Conservation (phyloP, 2,113 vertebrate species). For the Ellobius talpinus region DNA sequence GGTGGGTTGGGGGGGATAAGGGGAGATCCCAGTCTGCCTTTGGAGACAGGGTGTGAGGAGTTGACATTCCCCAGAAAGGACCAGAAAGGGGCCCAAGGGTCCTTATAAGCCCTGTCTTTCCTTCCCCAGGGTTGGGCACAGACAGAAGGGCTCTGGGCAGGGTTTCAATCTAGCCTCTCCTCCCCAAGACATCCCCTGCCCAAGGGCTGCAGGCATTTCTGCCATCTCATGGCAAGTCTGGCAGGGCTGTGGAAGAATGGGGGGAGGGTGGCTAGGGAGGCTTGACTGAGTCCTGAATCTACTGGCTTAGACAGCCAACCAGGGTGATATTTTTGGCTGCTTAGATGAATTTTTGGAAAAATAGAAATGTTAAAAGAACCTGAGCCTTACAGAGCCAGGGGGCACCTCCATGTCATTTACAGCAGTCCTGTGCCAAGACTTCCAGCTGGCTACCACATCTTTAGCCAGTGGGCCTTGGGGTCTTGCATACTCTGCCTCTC, state of each 20-base stretch:
- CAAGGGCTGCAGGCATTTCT: background rate
- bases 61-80: background rate
- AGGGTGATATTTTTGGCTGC: slow-evolving; percentile 72
- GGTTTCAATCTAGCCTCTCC: background rate
- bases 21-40: background rate
- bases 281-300: slow-evolving; percentile 58
- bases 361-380: slow-evolving; percentile 73
- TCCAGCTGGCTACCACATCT: background rate
- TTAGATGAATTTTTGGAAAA: slow-evolving; percentile 69
- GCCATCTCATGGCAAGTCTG: background rate
- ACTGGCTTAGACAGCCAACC: slow-evolving; percentile 56
- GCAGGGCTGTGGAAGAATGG: background rate
- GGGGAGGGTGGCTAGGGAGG: background rate
- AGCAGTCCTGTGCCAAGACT: slow-evolving; percentile 28
- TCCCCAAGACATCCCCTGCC: background rate
- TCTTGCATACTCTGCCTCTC: background rate
- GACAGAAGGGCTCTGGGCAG: background rate
- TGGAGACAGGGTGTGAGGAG: background rate
- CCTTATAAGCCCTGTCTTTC: background rate
- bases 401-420: slow-evolving; percentile 30
- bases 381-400: slow-evolving; percentile 62
- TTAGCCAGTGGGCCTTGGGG: background rate
- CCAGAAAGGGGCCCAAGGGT: background rate
- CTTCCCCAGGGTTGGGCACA: background rate
- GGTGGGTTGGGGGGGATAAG: background rate